phyloP scores from a whole-genome alignment of 2,888 invertebrate species.

The Drosophila nigricruria region DNA sequence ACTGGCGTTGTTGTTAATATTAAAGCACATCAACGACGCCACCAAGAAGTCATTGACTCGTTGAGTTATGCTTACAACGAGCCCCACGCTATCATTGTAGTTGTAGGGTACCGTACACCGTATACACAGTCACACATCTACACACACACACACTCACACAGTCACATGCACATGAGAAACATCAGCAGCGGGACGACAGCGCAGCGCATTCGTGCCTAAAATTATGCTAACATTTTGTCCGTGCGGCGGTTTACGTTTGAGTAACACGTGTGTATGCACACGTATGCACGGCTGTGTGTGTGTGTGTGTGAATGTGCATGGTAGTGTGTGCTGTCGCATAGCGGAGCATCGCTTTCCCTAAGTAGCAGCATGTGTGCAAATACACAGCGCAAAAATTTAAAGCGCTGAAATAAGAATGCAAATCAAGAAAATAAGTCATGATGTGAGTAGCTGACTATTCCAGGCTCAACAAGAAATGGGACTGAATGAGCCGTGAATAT shows the following conservation, averaged over 20 bases:
- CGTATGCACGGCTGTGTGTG: slow-evolving; percentile 15
- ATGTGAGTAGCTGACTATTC: too few species aligned
- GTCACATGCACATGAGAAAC: slow-evolving; percentile 14
- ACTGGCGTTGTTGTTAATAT: slow-evolving; percentile 78
- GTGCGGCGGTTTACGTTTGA: slow-evolving; percentile 57
- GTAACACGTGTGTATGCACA: slow-evolving; percentile 29
- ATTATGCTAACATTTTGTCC: slow-evolving; percentile 77
- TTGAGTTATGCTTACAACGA: slow-evolving; percentile 81
- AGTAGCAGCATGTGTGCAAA: slow-evolving; percentile 40
- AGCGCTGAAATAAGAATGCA: slow-evolving; percentile 11
- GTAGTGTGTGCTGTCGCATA: slow-evolving; percentile 50
- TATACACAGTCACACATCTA: slow-evolving; percentile 4
- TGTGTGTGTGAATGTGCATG: slow-evolving; percentile 4
- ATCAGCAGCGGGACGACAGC: slow-evolving; percentile 33
- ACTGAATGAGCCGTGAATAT: not conserved
- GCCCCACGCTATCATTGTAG: slow-evolving; percentile 59
- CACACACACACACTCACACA: slow-evolving; percentile 28
- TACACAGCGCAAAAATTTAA: slow-evolving; percentile 51
- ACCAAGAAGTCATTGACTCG: slow-evolving; percentile 84
- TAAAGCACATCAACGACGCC: slow-evolving; percentile 82
- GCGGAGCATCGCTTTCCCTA: slow-evolving; percentile 50
- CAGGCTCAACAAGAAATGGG: not conserved
- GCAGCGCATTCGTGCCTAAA: slow-evolving; percentile 74
- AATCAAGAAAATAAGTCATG: not conserved
- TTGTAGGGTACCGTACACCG: slow-evolving; percentile 43